A percentile compares a stretch with the other conserved stretches of the same genome.
These are phyloP conservation scores for Brachyistius frenatus DNA, from an alignment of 2,113 vertebrate genomes.

Conservation along the genomic window DNA sequence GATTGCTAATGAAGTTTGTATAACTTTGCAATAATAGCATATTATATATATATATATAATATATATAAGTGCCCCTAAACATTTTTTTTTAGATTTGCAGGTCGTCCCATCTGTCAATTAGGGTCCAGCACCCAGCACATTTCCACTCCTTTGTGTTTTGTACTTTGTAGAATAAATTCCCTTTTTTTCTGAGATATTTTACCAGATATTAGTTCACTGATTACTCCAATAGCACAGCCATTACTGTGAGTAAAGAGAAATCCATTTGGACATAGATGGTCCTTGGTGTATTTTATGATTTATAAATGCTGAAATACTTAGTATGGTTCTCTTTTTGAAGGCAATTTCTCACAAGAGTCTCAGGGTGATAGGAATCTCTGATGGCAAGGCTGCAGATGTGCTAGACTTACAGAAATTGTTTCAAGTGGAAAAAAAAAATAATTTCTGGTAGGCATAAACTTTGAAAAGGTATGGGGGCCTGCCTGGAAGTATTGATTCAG, in stretches of 20 bases:
- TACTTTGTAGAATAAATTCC: no score
- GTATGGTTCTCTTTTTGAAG: conserved; percentile 4
- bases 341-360: conserved; percentile 23
- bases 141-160: no score
- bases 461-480: conserved; percentile 9
- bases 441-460: not conserved
- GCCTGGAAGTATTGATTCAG: not conserved
- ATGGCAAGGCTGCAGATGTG: conserved; percentile 14
- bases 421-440: conserved; percentile 16
- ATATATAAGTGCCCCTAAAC: no score
- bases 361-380: conserved; percentile 22
- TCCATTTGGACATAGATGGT: not conserved
- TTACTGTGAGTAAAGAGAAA: conserved; percentile 1
- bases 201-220: conserved; percentile 6
- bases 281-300: conserved; percentile 20
- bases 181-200: no score
- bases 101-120: no score
- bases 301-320: not conserved
- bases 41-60: no score
- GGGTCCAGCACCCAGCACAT: no score
- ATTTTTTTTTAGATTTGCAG: no score
- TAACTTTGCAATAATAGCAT: no score
- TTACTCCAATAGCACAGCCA: not conserved
- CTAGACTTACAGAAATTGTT: conserved; percentile 13
- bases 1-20: no score